Percentiles rank a stretch among this genome's conserved stretches.
These are phyloP conservation scores for Hippocampus zosterae DNA, from an alignment of 2,113 vertebrate genomes.

Conservation along the genomic window DNA sequence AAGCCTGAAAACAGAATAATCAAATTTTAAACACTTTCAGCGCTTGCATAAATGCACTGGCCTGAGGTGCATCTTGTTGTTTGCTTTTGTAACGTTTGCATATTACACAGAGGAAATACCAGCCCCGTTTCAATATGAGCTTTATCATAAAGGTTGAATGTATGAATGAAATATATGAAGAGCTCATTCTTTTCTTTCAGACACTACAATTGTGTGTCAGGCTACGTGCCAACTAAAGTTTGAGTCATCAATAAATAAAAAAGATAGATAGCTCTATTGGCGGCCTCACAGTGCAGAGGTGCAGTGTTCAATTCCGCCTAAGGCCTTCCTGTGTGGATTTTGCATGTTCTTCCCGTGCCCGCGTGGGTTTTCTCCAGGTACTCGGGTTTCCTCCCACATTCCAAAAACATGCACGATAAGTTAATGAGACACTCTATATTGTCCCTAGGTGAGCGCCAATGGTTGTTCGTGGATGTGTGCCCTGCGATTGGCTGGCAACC, in stretches of 20 bases:
- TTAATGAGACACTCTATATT: too few species aligned
- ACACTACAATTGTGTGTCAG: neutral
- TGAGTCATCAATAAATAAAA: too few species aligned
- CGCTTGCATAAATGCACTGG: neutral
- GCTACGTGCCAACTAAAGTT: neutral
- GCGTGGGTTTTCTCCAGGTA: too few species aligned
- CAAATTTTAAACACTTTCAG: conserved; percentile 4
- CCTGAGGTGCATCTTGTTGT: neutral
- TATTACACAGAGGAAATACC: neutral
- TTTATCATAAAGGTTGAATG: neutral
- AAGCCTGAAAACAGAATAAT: conserved; percentile 8
- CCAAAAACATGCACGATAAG: too few species aligned
- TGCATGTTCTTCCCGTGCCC: too few species aligned
- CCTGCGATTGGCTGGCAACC: too few species aligned
- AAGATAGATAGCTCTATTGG: neutral
- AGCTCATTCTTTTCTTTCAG: neutral
- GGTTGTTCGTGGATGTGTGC: too few species aligned
- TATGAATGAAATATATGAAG: neutral
- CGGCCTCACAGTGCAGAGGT: too few species aligned
- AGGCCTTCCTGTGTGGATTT: too few species aligned
- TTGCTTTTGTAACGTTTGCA: neutral
- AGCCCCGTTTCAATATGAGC: neutral
- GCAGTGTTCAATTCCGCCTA: too few species aligned
- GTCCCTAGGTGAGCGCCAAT: too few species aligned
- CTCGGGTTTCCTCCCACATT: too few species aligned